Conservation (phyloP, 1,140 invertebrate genomes). For the Yoshiicerus persimilis region DNA sequence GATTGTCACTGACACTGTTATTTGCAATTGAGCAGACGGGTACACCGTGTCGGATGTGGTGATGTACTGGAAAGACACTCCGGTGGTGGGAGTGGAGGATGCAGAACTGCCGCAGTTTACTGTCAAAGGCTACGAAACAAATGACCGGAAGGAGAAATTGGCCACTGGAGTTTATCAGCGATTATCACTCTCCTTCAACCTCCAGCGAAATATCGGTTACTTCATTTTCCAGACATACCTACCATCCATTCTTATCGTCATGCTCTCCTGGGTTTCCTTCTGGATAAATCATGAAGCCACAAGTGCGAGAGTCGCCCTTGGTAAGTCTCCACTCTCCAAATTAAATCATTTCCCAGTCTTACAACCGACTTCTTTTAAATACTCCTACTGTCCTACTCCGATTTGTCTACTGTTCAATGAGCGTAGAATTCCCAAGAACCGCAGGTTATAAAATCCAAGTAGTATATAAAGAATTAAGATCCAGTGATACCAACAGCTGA, state of each 20-base stretch:
- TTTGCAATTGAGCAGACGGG: constrained; percentile 70
- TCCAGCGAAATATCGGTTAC: constrained; percentile 78
- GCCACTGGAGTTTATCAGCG: constrained; percentile 91
- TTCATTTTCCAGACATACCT: constrained; percentile 79
- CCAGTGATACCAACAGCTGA: too few relatives aligned
- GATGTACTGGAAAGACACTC: constrained; percentile 89
- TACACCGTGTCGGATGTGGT: constrained; percentile 95
- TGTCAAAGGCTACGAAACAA: constrained; percentile 90
- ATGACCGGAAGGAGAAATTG: constrained; percentile 77
- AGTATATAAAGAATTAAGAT: too few relatives aligned
- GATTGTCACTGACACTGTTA: background rate
- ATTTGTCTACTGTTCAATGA: too few relatives aligned
- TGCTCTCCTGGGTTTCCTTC: constrained; percentile 85
- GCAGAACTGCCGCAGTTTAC: constrained; percentile 95
- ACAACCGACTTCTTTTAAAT: too few relatives aligned
- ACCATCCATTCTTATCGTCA: constrained; percentile 79
- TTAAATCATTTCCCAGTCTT: constrained; percentile 22
- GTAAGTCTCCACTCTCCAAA: constrained; percentile 54
- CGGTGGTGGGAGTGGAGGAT: constrained; percentile 89
- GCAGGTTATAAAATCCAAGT: too few relatives aligned
- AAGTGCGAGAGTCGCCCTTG: constrained; percentile 73
- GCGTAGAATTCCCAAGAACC: too few relatives aligned
- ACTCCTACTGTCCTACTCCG: too few relatives aligned
- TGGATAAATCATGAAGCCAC: constrained; percentile 86
- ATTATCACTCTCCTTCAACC: constrained; percentile 81